A percentile compares a stretch with the other conserved stretches of the same genome.
phyloP scores from a whole-genome alignment of 2,113 vertebrate species.

The Chinchilla lanigera region DNA sequence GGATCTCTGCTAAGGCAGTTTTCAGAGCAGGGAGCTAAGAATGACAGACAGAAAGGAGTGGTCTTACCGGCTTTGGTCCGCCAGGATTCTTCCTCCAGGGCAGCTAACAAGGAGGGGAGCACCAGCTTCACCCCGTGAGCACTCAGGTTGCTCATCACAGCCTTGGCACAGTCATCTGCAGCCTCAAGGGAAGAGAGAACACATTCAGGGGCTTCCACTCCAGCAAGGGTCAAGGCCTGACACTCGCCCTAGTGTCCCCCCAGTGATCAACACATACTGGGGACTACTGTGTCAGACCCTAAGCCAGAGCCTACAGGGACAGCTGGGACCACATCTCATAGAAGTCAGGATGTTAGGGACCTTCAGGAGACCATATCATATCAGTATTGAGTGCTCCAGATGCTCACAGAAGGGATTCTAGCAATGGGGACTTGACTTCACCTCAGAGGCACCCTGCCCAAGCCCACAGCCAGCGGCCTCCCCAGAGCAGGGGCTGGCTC shows the following conservation, averaged over 20 bases:
- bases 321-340: neutral
- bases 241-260: neutral
- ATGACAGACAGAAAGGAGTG: neutral
- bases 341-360: neutral
- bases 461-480: rapidly evolving
- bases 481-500: neutral
- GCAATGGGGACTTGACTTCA: rapidly evolving
- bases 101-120: slow-evolving; percentile 95
- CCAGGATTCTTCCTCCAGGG: slow-evolving; percentile 99
- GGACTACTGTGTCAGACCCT: neutral
- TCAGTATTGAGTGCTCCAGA: neutral
- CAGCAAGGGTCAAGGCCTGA: neutral
- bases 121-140: slow-evolving; percentile 99
- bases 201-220: slow-evolving; percentile 60
- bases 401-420: neutral
- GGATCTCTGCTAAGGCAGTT: neutral
- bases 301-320: neutral
- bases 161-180: slow-evolving; percentile 99
- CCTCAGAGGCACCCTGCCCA: neutral
- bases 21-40: neutral
- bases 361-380: neutral
- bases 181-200: slow-evolving; percentile 89
- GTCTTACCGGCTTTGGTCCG: slow-evolving; percentile 96
- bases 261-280: neutral
- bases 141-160: slow-evolving; percentile 99